Evolutionary conservation across 2,797 vertebrate genomes (phyloP).

Genomic region (Neostethus bicornis): DNA sequence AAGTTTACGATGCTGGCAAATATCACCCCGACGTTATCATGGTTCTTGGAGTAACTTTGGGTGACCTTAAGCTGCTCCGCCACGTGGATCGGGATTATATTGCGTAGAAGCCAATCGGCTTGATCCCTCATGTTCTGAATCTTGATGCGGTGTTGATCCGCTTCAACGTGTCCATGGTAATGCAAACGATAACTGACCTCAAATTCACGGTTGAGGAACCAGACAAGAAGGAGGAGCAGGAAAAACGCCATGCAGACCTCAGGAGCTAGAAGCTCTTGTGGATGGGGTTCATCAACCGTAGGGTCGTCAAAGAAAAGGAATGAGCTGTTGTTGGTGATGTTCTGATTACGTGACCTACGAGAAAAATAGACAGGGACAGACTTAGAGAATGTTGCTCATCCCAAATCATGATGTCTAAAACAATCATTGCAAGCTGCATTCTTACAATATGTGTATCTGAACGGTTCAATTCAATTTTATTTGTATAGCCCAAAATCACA

Average conservation of each 20-base stretch:
- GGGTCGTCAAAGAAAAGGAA: constrained; percentile 30
- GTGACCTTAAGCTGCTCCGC: constrained; percentile 98
- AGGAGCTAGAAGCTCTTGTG: constrained; percentile 81
- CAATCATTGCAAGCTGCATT: too few relatives aligned
- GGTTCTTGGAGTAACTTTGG: constrained; percentile 99
- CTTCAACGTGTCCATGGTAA: constrained; percentile 97
- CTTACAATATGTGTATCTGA: too few relatives aligned
- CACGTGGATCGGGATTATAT: constrained; percentile 98
- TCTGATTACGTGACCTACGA: constrained; percentile 56
- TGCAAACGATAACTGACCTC: constrained; percentile 97
- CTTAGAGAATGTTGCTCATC: too few relatives aligned
- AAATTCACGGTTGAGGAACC: constrained; percentile 98
- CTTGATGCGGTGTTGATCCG: constrained; percentile 95
- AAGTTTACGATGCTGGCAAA: constrained; percentile 99
- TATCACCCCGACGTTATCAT: constrained; percentile 94
- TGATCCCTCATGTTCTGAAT: constrained; percentile 99
- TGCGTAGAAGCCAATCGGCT: constrained; percentile 95
- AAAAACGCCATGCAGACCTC: constrained; percentile 90
- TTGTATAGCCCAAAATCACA: too few relatives aligned
- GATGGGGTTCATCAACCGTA: constrained; percentile 42
- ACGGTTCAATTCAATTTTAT: too few relatives aligned
- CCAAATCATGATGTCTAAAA: too few relatives aligned
- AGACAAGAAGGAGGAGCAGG: constrained; percentile 92
- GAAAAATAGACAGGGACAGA: constrained; percentile 7
- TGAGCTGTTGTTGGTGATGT: constrained; percentile 50